Base-by-base conservation (phyloP, 2,113 vertebrate species). In the Cinclus mexicanus region DNA sequence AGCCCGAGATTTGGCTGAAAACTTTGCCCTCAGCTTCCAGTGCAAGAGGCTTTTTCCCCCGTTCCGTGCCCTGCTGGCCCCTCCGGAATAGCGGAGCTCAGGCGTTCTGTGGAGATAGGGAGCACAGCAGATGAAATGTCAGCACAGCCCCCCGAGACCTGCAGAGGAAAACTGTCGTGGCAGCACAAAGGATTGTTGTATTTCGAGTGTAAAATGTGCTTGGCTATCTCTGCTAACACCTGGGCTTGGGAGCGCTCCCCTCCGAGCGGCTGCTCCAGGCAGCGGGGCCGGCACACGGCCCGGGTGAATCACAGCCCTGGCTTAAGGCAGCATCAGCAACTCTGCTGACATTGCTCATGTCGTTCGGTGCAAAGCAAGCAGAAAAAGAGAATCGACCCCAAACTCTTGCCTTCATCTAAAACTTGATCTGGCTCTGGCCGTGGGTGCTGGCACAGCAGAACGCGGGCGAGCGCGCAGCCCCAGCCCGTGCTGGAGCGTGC, bases 341-440 rank as follows among this genome's bases (percentile, higher is more conserved):
- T 92, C 87, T 3, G 5, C 90, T 91, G 90, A 76, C 87, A 88
- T 46, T 53, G 84, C 4, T 79, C 9, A 14, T 91, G 90, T 60
- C 82, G 56, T 7, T 29, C 37, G 52, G 26, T 96, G 96, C 95
- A 69, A n/a, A 72, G 90, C 96, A 61, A 87, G 95, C 95, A 93
- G 61, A 83, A 92, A 89, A 65, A 39, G 50, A 88, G 33, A 88
- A 55, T 69, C 88, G 52, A 49, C 57, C 67, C 75, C 94, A 80
- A 91, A 82, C 79, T 90, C 79, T 37, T 12, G 74, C 63, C 75
- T 93, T 44, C 83, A 8, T 65, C 83, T 74, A 49, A 57, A 86
- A 88, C 85, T 86, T 20, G 79, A 83, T 93, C 90, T 53, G 78
- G 50, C 80, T 46, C 11, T 60, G 82, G 64, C 55, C 85, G 65